Base-by-base conservation (phyloP, 2,888 invertebrate species). In the Caradrina kadenii region DNA sequence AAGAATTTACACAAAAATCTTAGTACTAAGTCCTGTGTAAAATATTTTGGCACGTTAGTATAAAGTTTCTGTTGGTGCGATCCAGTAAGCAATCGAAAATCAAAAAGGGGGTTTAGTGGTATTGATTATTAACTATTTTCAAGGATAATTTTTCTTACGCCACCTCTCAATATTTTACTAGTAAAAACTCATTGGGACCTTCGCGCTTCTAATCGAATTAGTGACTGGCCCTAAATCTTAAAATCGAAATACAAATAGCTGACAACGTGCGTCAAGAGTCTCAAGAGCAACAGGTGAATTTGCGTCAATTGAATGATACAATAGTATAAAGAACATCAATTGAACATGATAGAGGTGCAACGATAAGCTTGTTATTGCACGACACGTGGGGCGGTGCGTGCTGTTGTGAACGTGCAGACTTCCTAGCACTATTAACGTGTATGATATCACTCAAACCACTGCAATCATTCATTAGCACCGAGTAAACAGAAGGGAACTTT, bases 361-460 rank as follows among this genome's bases (percentile, higher is more conserved):
- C 48, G 71, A 83, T 80, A 83, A 78, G 64, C 70, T 74, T 67
- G 63, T 81, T 71, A 63, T 63, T 55, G 68, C 54, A 53, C 17
- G 63, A 76, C 81, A 79, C 81, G 81, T 85, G 77, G 66, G 45
- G 55, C 21, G 50, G 48, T 74, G 62, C 76, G 82, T 82, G 82
- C 73, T 66, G 64, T 59, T 66, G 50, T 39, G 56, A 79, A 70
- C 73, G 79, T 79, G 80, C 79, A 69, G 69, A 76, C 76, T 81
- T 83, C 79, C 77, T 82, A 85, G 70, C 71, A 80, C 66, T 84
- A 83, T 80, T 81, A 75, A 64, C 64, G 71, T 79, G 74, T 79
- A 82, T 86, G 85, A 86, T 86, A 87, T 88, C 86, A 87, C 82
- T 82, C 56, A 55, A 81, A 81, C 78, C 80, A 84, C 82, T 82